A percentile compares a stretch with the other conserved stretches of the same genome.
Conservation (phyloP, 2,797 vertebrate species). For the Sebastes steindachneri region DNA sequence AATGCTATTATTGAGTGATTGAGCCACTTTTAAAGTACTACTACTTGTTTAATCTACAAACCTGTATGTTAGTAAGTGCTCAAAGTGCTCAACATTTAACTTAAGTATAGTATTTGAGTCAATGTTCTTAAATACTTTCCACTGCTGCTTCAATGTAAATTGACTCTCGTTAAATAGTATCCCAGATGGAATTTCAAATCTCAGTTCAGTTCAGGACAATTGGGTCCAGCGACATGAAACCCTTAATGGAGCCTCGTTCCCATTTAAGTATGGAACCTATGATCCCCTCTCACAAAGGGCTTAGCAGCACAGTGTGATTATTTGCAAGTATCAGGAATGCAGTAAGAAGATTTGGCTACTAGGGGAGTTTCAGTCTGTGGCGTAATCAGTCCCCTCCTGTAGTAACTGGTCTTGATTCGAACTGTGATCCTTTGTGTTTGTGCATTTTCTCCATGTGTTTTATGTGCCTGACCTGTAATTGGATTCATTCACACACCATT, state of each 20-base stretch:
- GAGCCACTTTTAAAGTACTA: background rate
- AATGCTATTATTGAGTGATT: background rate
- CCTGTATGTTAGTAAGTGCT: background rate
- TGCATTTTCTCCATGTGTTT: slow-evolving; percentile 34
- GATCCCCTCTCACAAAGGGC: slow-evolving; percentile 57
- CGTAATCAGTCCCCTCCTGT: slow-evolving; percentile 53
- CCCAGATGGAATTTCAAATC: background rate
- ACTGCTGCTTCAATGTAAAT: background rate
- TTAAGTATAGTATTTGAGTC: background rate
- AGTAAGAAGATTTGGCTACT: slow-evolving; percentile 73
- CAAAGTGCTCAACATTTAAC: background rate
- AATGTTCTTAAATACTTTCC: background rate
- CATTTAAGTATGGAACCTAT: slow-evolving; percentile 47
- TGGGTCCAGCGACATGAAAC: slow-evolving; percentile 11
- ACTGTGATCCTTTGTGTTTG: slow-evolving; percentile 22
- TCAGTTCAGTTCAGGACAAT: slow-evolving; percentile 46
- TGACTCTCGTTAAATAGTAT: background rate
- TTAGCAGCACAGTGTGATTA: slow-evolving; percentile 56
- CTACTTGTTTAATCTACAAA: background rate
- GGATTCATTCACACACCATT: slow-evolving; percentile 7
- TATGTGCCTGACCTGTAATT: slow-evolving; percentile 11
- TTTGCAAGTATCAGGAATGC: slow-evolving; percentile 71
- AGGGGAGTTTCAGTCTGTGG: slow-evolving; percentile 49
- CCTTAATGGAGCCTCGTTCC: slow-evolving; percentile 32
- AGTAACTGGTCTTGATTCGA: slow-evolving; percentile 12